A percentile compares a stretch with the other conserved stretches of the same genome.
Evolutionary conservation across 64 coral and sea anemone genomes (phyloP).

Genomic region (Dendrophyllia cribrosa): DNA sequence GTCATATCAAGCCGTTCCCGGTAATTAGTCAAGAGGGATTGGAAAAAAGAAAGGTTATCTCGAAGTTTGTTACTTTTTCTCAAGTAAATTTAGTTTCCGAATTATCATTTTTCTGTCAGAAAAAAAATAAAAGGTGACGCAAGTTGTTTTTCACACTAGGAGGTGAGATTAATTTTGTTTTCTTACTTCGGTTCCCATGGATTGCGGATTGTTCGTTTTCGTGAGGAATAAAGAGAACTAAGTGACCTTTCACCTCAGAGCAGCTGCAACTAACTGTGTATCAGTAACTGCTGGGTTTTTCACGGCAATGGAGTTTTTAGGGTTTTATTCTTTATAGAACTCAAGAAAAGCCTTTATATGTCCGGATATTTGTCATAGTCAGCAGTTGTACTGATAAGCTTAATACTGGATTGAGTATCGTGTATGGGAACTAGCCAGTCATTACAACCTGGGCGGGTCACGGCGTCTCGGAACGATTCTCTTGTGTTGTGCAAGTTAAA

Average conservation of each 20-base stretch:
- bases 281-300: not conserved
- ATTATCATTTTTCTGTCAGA: not conserved
- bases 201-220: not conserved
- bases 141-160: conserved; percentile 24
- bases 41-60: not conserved
- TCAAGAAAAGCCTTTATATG: not conserved
- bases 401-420: not conserved
- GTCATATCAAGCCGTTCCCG: not conserved
- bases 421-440: not conserved
- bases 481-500: not conserved
- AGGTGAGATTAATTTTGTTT: not conserved
- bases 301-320: not conserved
- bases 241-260: conserved; percentile 30
- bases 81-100: conserved; percentile 6
- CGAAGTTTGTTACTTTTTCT: conserved; percentile 6
- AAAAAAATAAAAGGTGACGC: conserved; percentile 1
- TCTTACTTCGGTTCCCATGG: not conserved
- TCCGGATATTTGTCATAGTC: conserved; percentile 1
- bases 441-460: not conserved
- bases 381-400: not conserved
- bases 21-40: not conserved
- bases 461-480: not conserved
- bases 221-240: conserved; percentile 1
- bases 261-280: conserved; percentile 12
- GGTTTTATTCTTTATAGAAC: not conserved